Evolutionary conservation across 2,113 vertebrate species (phyloP).

Genomic region (Circaetus gallicus): DNA sequence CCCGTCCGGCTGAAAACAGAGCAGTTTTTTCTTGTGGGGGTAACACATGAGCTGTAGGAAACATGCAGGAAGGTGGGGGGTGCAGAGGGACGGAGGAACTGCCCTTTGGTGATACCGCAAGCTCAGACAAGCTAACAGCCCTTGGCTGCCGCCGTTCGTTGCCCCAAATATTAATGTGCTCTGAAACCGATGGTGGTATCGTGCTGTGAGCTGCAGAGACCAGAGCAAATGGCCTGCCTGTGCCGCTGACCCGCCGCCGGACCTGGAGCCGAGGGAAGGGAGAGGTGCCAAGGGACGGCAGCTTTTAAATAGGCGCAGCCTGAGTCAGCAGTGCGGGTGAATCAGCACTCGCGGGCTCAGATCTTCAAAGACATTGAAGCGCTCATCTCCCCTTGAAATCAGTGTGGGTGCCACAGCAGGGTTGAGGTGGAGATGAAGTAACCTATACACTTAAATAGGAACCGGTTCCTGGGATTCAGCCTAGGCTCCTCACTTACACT

Average conservation of each 20-base stretch:
- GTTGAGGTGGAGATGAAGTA: not conserved
- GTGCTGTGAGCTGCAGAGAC: not conserved
- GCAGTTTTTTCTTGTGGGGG: not conserved
- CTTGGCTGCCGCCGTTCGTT: fast-evolving
- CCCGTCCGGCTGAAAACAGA: not conserved
- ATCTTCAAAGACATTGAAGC: not conserved
- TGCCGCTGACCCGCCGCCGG: fast-evolving
- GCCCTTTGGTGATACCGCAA: not conserved
- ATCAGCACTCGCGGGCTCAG: not conserved
- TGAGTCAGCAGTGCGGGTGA: not conserved
- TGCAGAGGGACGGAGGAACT: not conserved
- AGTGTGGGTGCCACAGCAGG: not conserved
- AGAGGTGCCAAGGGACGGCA: fast-evolving
- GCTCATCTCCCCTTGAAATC: not conserved
- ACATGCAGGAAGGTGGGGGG: not conserved
- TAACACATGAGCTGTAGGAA: not conserved
- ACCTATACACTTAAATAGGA: not conserved
- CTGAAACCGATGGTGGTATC: not conserved
- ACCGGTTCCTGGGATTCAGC: not conserved
- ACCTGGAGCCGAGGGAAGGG: not conserved
- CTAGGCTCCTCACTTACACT: not conserved
- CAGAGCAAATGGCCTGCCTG: fast-evolving
- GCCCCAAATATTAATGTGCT: not conserved
- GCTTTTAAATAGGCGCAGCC: not conserved
- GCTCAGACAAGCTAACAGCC: not conserved